Conservation (phyloP, 1,140 invertebrate genomes). For the Agrypnia vestita region DNA sequence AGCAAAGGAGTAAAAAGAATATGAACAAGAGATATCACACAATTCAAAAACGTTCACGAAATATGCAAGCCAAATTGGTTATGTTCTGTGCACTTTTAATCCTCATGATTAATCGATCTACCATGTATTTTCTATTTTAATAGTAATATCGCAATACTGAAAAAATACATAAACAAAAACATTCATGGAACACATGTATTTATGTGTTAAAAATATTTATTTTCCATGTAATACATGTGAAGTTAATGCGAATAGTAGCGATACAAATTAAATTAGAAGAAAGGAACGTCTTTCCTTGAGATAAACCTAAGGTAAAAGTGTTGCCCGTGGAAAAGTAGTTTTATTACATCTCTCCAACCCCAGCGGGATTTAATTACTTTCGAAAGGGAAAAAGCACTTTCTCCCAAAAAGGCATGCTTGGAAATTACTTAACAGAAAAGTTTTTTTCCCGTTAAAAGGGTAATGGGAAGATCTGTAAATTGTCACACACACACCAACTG, state of each 20-base stretch:
- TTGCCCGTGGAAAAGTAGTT: constrained; percentile 13
- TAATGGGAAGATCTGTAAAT: not conserved
- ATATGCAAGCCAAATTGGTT: too few species aligned
- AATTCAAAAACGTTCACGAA: too few species aligned
- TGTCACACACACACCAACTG: too few species aligned
- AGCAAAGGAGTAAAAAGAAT: too few species aligned
- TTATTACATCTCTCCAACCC: constrained; percentile 10
- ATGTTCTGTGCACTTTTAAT: too few species aligned
- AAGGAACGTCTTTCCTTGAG: constrained; percentile 13
- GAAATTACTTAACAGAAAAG: constrained; percentile 22
- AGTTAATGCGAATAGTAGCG: not conserved
- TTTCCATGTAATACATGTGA: not conserved
- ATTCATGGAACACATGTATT: too few species aligned
- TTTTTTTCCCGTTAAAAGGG: constrained; percentile 15
- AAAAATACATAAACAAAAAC: too few species aligned
- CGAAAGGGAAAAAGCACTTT: constrained; percentile 22
- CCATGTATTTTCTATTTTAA: too few species aligned
- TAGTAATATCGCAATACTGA: too few species aligned
- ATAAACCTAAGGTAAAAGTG: constrained; percentile 34
- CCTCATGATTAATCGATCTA: too few species aligned
- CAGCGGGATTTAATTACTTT: constrained; percentile 22
- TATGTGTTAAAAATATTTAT: not conserved
- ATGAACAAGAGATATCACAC: too few species aligned
- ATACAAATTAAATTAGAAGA: constrained; percentile 15
- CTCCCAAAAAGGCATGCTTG: constrained; percentile 2